These are phyloP conservation scores for Elysia crispata DNA, from an alignment of 2,888 invertebrate species.

Conservation along the genomic window DNA sequence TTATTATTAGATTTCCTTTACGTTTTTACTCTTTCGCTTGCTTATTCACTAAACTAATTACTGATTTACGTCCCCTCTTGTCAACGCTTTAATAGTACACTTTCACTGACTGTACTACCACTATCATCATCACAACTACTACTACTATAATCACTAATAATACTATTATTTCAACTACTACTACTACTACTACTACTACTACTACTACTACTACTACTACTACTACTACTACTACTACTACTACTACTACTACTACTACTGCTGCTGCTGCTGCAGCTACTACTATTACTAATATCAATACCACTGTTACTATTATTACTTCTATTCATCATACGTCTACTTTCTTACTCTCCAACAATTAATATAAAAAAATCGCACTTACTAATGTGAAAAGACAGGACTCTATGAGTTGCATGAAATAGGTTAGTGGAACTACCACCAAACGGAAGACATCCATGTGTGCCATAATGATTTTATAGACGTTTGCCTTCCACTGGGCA, in stretches of 20 bases:
- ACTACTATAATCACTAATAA: constrained; percentile 24
- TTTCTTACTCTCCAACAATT: too few species aligned
- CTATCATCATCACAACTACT: constrained; percentile 26
- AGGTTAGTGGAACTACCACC: not conserved
- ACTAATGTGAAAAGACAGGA: not conserved
- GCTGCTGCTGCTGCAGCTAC: constrained; percentile 14
- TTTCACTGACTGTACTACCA: not conserved
- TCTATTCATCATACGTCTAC: too few species aligned
- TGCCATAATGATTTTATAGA: not conserved
- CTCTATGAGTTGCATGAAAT: too few species aligned
- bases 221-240: constrained; percentile 34
- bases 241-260: constrained; percentile 31
- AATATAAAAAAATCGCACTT: not conserved
- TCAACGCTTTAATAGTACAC: constrained; percentile 10
- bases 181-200: constrained; percentile 32
- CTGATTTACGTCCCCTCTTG: too few species aligned
- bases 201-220: constrained; percentile 35
- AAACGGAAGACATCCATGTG: not conserved
- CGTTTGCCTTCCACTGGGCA: too few species aligned
- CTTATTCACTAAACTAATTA: too few species aligned
- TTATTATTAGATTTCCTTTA: too few species aligned
- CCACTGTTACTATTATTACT: constrained; percentile 1
- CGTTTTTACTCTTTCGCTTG: too few species aligned
- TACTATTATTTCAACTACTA: constrained; percentile 23
- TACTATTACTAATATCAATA: not conserved